Conservation (phyloP, 2,113 vertebrate genomes). For the Tonatia bakeri region DNA sequence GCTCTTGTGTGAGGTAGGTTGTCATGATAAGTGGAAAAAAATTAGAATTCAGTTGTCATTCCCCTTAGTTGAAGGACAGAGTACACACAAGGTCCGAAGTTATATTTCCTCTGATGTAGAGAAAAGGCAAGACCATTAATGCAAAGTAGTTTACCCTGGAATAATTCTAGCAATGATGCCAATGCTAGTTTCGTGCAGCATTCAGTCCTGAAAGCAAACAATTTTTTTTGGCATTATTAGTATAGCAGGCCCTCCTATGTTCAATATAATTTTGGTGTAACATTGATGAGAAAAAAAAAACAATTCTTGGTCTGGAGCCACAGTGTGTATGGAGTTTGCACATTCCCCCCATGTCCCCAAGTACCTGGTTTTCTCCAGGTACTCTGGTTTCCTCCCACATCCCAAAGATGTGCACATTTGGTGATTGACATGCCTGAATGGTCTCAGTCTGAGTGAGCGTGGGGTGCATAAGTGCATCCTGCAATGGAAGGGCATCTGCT, state of each 20-base stretch:
- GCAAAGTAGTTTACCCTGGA: neutral
- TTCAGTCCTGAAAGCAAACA: neutral
- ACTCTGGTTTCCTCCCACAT: neutral
- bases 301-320: neutral
- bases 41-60: neutral
- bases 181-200: neutral
- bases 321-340: neutral
- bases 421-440: neutral
- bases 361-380: neutral
- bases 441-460: neutral
- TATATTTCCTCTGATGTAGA: neutral
- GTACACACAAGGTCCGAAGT: neutral
- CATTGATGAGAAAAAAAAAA: neutral
- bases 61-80: neutral
- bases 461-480: neutral
- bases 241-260: neutral
- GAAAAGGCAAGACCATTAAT: neutral
- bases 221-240: neutral
- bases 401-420: no score
- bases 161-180: neutral
- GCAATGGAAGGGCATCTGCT: no score
- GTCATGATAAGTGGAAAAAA: neutral
- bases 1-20: neutral
- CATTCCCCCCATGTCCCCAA: neutral
- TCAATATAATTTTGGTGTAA: neutral